phyloP scores from a whole-genome alignment of 2,888 invertebrate genomes.

The Chironomus tentans region DNA sequence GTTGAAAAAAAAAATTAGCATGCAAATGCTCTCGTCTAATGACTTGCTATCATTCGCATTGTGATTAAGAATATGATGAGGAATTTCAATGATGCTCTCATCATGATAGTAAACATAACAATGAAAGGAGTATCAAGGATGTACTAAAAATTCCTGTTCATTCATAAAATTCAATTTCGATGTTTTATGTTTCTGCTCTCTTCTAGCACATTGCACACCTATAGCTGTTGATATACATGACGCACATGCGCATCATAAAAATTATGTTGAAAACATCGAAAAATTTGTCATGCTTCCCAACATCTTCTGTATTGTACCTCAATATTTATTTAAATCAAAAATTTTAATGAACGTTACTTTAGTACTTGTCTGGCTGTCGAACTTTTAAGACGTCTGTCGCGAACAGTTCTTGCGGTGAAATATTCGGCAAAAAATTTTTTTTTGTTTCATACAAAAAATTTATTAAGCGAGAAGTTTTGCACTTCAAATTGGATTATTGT shows the following conservation, averaged over 20 bases:
- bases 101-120: background rate
- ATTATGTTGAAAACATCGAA: slow-evolving; percentile 3
- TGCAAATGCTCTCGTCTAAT: background rate
- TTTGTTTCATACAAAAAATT: background rate
- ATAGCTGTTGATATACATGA: background rate
- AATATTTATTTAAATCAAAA: slow-evolving; percentile 25
- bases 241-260: background rate
- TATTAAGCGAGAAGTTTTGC: background rate
- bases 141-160: slow-evolving; percentile 22
- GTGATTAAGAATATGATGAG: background rate
- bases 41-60: background rate
- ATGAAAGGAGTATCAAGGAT: background rate
- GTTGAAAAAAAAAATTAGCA: background rate
- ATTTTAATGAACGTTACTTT: background rate
- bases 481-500: background rate
- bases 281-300: background rate
- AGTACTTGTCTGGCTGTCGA: slow-evolving; percentile 11
- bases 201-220: background rate
- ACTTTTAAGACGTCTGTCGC: background rate
- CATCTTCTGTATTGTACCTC: background rate
- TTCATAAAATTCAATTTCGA: slow-evolving; percentile 14
- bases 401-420: background rate
- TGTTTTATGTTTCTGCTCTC: background rate
- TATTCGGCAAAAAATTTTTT: background rate
- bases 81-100: background rate